Percentiles rank a stretch among this genome's conserved stretches.
phyloP scores from a whole-genome alignment of 2,113 vertebrate genomes.

The Phylloscopus trochilus region DNA sequence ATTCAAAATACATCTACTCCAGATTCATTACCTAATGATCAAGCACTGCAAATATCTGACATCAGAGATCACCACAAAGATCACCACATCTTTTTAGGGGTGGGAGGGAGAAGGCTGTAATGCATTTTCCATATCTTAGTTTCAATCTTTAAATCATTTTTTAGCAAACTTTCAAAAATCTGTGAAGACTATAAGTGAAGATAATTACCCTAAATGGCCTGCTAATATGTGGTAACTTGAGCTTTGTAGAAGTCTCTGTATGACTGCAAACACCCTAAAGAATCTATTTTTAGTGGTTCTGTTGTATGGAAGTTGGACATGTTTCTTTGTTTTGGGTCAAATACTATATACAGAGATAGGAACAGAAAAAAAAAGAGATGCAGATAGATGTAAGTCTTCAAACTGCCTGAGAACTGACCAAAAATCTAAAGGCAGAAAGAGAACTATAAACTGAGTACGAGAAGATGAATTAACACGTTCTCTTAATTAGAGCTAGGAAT shows the following conservation, averaged over 20 bases:
- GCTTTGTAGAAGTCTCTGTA: not conserved
- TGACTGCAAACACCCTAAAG: not conserved
- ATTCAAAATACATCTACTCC: not conserved
- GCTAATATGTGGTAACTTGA: not conserved
- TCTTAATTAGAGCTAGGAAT: not conserved
- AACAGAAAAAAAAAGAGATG: not conserved
- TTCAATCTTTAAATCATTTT: not conserved
- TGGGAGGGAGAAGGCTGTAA: not conserved
- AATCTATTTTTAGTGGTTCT: not conserved
- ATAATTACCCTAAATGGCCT: not conserved
- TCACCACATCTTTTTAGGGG: not conserved
- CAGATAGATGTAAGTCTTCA: not conserved
- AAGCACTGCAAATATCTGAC: not conserved
- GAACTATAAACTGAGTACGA: not conserved
- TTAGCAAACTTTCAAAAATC: not conserved
- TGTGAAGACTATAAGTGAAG: not conserved
- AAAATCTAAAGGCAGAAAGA: not conserved
- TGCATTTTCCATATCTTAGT: not conserved
- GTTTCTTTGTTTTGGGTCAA: not conserved
- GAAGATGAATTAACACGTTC: not conserved
- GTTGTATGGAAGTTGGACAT: not conserved
- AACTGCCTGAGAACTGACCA: not conserved
- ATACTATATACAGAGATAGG: not conserved
- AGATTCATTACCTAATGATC: not conserved
- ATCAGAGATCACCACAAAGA: not conserved